A percentile compares a stretch with the other conserved stretches of the same genome.
These are phyloP conservation scores for Luidia sarsii DNA, from an alignment of 53 echinoderm and acorn worm species.

Conservation along the genomic window DNA sequence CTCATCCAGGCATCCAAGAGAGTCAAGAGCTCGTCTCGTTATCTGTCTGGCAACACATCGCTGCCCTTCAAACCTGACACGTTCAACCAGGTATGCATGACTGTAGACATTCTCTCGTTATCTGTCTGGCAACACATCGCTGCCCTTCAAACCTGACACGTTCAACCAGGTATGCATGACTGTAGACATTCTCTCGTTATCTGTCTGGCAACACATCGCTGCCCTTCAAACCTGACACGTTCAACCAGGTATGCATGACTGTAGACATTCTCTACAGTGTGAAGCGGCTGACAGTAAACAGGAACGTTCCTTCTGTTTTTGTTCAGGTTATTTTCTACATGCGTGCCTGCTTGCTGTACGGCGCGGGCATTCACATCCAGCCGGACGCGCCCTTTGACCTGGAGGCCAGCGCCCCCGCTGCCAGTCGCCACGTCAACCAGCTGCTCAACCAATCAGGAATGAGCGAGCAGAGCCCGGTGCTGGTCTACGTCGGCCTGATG, in stretches of 20 bases:
- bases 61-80: constrained; percentile 70
- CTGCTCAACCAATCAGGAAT: constrained; percentile 48
- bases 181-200: constrained; percentile 63
- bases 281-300: too few relatives aligned
- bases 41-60: constrained; percentile 61
- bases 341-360: constrained; percentile 66
- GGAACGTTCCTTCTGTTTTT: not conserved
- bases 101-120: constrained; percentile 63
- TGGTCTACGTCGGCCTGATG: constrained; percentile 78
- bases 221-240: constrained; percentile 69
- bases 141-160: constrained; percentile 69
- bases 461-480: constrained; percentile 43
- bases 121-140: constrained; percentile 59
- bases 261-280: constrained; percentile 56
- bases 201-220: constrained; percentile 64
- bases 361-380: constrained; percentile 68
- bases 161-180: constrained; percentile 73
- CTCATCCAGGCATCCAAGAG: constrained; percentile 67
- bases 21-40: constrained; percentile 65
- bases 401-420: constrained; percentile 56
- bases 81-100: constrained; percentile 72
- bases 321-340: constrained; percentile 85
- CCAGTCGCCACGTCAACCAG: constrained; percentile 66
- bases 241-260: constrained; percentile 72
- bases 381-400: constrained; percentile 72